Evolutionary conservation across 2,888 invertebrate species (phyloP), one percentile per base, ranked within the genome.

Genomic region (Lymantria monacha): DNA sequence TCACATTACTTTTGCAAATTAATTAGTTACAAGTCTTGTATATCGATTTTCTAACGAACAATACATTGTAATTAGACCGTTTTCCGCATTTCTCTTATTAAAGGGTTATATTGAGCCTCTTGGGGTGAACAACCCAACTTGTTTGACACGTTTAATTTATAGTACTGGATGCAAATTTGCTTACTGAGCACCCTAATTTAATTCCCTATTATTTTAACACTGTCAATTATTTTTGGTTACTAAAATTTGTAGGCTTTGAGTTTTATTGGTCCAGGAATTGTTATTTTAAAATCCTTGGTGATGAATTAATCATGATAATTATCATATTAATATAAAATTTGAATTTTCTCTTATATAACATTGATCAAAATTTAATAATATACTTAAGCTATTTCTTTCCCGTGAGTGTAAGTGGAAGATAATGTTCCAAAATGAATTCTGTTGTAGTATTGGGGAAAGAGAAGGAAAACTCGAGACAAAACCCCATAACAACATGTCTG

Each of bases 111-210:
- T 69, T 59, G 64, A 74, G 71, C 64, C 71, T 72, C 69, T 66
- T 59, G 70, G 76, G 80, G 79, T 75, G 62, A 74, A 74, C 69
- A 70, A 72, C 77, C 76, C 77, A 75, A 74, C 74, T 79, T 78
- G 78, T 79, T 78, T 76, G 71, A 61, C 76, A 82, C 82, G 77
- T 76, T 73, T 81, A 85, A 85, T 84, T 82, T 82, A 81, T 74
- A 77, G 74, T 74, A 73, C 72, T 68, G 66, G 64, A 81, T 83
- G 81, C 75, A 81, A 84, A 83, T 83, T 79, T 72, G 58, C 66
- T 45, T 31, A 67, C 50, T 63, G 59, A 60, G 53, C 60, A 70
- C 72, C 63, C 63, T 59, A 51, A 62, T 61, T 68, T 59, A 12
- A 50, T 48, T 36, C 63, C 58, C 57, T 57, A 68, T 69, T 66